A percentile compares a stretch with the other conserved stretches of the same genome.
Conservation (phyloP, 1,140 invertebrate genomes). For the Listronotus bonariensis region DNA sequence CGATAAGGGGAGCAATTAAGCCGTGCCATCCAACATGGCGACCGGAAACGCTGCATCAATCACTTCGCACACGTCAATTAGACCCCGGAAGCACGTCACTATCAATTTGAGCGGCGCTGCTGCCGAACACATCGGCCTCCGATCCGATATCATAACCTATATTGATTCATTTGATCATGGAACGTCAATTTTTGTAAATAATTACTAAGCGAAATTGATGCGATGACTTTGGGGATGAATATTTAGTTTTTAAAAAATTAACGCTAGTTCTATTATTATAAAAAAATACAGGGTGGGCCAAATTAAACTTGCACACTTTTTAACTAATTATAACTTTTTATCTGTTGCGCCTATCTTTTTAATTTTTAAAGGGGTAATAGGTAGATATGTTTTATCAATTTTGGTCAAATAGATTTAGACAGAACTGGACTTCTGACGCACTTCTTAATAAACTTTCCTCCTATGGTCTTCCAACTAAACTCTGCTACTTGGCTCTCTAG, state of each 20-base stretch:
- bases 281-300: no score
- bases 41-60: constrained; percentile 54
- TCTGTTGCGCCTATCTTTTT: no score
- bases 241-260: constrained; percentile 7
- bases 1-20: constrained; percentile 50
- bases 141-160: constrained; percentile 50
- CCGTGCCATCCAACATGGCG: constrained; percentile 53
- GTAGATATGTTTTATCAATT: no score
- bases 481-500: no score
- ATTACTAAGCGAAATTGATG: background rate
- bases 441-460: no score
- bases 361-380: no score
- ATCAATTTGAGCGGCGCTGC: constrained; percentile 53
- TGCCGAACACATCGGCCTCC: constrained; percentile 14
- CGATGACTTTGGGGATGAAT: constrained; percentile 9
- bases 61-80: constrained; percentile 57
- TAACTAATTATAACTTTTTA: no score
- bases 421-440: no score
- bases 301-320: no score
- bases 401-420: no score
- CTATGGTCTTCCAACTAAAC: no score
- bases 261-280: no score
- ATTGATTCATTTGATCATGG: constrained; percentile 40
- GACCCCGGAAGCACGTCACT: constrained; percentile 55
- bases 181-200: background rate